Evolutionary conservation across 2,888 invertebrate species (phyloP).

Genomic region (Pseudococcus longispinus): DNA sequence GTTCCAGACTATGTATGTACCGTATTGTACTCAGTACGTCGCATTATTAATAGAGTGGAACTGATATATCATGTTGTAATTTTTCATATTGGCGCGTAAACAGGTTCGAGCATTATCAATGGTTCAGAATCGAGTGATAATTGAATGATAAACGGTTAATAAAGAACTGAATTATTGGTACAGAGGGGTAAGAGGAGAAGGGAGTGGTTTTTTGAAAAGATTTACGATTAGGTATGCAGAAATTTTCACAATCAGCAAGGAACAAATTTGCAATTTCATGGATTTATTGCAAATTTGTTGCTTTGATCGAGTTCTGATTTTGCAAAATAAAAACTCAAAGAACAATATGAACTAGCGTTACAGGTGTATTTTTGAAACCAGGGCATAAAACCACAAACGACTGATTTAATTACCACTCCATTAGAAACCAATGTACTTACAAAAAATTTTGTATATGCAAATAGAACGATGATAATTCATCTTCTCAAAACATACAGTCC

Average conservation of each 20-base stretch:
- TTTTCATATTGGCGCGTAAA: neutral
- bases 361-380: no score
- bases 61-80: neutral
- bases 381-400: no score
- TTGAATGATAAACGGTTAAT: neutral
- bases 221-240: neutral
- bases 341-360: no score
- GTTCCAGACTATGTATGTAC: neutral
- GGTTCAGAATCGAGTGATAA: neutral
- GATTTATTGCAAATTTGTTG: no score
- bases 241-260: no score
- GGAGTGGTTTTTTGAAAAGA: neutral
- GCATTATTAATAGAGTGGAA: neutral
- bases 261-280: no score
- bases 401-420: no score
- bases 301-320: no score
- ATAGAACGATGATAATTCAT: no score
- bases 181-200: neutral
- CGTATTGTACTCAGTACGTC: neutral
- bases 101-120: conserved; percentile 7
- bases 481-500: neutral
- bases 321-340: no score
- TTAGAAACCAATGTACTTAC: no score
- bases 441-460: no score
- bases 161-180: neutral